Percentiles rank a stretch among this genome's conserved stretches.
These are phyloP conservation scores for Sturnus vulgaris DNA, from an alignment of 2,113 vertebrate species.

Conservation along the genomic window DNA sequence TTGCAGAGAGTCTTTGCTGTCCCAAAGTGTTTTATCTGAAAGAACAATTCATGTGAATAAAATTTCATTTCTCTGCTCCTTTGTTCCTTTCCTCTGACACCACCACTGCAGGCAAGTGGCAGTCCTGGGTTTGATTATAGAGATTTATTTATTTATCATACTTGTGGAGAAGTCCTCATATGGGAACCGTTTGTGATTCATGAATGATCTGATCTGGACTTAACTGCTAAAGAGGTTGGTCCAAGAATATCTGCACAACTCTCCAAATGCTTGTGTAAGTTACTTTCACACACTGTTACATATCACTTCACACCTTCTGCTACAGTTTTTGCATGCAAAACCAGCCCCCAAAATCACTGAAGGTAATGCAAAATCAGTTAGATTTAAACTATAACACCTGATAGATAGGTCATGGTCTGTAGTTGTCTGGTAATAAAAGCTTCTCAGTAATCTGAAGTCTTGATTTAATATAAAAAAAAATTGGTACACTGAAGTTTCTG, in stretches of 20 bases:
- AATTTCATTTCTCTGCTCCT: not conserved
- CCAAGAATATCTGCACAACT: not conserved
- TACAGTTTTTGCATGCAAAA: not conserved
- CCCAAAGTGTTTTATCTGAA: not conserved
- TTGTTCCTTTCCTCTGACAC: not conserved
- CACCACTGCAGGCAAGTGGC: not conserved
- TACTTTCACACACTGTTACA: not conserved
- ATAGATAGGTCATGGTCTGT: not conserved
- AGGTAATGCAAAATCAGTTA: not conserved
- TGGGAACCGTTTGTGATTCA: not conserved
- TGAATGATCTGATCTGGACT: not conserved
- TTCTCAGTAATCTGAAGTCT: not conserved
- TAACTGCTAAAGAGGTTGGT: not conserved
- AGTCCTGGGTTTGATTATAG: slow-evolving; percentile 2
- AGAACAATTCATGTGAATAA: not conserved
- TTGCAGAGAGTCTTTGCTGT: not conserved
- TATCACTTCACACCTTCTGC: not conserved
- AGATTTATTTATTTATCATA: not conserved
- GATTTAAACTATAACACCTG: not conserved
- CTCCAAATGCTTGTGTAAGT: not conserved
- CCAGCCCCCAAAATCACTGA: not conserved
- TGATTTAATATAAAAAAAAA: not conserved
- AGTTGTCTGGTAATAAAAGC: not conserved
- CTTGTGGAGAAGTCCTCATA: not conserved
- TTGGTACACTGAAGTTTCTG: not conserved